These are phyloP conservation scores for Serrognathus titanus DNA, from an alignment of 2,888 invertebrate genomes.

Conservation along the genomic window DNA sequence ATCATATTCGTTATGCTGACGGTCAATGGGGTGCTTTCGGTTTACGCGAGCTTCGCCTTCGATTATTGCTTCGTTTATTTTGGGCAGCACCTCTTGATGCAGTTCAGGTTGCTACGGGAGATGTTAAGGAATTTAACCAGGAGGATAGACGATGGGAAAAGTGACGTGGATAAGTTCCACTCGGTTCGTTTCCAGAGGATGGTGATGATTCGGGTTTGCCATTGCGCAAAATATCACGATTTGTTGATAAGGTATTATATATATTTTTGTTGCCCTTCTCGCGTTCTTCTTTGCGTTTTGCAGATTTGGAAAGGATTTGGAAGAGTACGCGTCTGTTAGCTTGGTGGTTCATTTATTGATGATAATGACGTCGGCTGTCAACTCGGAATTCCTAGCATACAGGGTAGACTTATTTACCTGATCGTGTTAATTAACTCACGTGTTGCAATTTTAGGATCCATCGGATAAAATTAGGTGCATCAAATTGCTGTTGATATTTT, in stretches of 20 bases:
- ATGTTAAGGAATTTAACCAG: conserved; percentile 9
- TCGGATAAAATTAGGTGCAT: conserved; percentile 4
- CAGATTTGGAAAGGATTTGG: conserved; percentile 9
- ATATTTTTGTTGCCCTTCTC: too few species aligned
- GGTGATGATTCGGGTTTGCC: conserved; percentile 6
- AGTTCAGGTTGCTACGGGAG: conserved; percentile 11
- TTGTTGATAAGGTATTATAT: conserved; percentile 12
- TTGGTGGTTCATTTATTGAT: conserved; percentile 10
- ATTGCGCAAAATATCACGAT: conserved; percentile 14
- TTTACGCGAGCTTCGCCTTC: conserved; percentile 9
- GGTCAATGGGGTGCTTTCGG: conserved; percentile 10
- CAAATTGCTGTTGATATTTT: conserved; percentile 4
- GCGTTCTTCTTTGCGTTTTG: too few species aligned
- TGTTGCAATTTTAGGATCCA: conserved; percentile 10
- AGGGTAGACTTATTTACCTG: conserved; percentile 4
- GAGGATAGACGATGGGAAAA: not conserved
- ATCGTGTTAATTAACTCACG: not conserved
- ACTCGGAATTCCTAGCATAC: conserved; percentile 5
- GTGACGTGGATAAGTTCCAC: not conserved
- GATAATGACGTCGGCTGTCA: conserved; percentile 10
- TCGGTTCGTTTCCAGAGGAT: conserved; percentile 12
- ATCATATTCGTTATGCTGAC: conserved; percentile 5
- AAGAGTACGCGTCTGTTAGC: conserved; percentile 9
- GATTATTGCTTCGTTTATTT: conserved; percentile 17
- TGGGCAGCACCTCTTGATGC: conserved; percentile 14